Percentiles rank a stretch among this genome's conserved stretches.
phyloP scores from a whole-genome alignment of 2,113 vertebrate genomes.

The Amblyopsis rosae region DNA sequence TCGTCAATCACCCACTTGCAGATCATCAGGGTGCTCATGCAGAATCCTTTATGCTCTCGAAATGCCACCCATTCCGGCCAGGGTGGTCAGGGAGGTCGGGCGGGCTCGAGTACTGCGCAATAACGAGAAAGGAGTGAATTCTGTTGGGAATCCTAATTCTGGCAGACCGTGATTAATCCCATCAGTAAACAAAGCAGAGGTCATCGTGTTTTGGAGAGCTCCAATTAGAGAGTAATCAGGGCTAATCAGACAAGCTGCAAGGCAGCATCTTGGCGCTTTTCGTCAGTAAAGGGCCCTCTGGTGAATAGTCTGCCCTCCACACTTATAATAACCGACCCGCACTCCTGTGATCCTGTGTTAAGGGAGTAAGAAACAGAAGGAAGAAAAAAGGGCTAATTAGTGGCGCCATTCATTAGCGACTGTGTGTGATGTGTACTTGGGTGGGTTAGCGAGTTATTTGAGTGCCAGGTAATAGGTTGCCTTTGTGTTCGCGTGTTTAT shows the following conservation, averaged over 20 bases:
- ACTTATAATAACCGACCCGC: slow-evolving; percentile 45
- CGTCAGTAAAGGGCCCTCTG: slow-evolving; percentile 58
- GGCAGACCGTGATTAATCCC: slow-evolving; percentile 72
- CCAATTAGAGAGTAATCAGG: slow-evolving; percentile 79
- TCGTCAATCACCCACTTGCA: too few relatives aligned
- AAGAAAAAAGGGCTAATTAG: slow-evolving; percentile 64
- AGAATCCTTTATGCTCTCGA: too few relatives aligned
- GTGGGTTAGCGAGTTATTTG: slow-evolving; percentile 46
- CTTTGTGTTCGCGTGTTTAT: not conserved
- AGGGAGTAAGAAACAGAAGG: slow-evolving; percentile 62
- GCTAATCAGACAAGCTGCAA: slow-evolving; percentile 78
- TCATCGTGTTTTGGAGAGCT: slow-evolving; percentile 80
- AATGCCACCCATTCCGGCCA: too few relatives aligned
- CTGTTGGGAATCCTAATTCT: slow-evolving; percentile 79
- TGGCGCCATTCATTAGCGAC: slow-evolving; percentile 53
- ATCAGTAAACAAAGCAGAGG: slow-evolving; percentile 82
- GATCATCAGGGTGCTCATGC: too few relatives aligned
- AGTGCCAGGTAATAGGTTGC: slow-evolving; percentile 15
- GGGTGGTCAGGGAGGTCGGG: too few relatives aligned
- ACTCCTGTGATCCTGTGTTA: slow-evolving; percentile 61
- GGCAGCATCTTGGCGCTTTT: slow-evolving; percentile 67
- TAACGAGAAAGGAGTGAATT: slow-evolving; percentile 77
- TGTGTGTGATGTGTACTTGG: slow-evolving; percentile 48
- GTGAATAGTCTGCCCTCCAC: slow-evolving; percentile 63
- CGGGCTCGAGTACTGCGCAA: slow-evolving; percentile 8